These are phyloP conservation scores for Drosophila orena DNA, from an alignment of 1,140 invertebrate genomes.

Conservation along the genomic window DNA sequence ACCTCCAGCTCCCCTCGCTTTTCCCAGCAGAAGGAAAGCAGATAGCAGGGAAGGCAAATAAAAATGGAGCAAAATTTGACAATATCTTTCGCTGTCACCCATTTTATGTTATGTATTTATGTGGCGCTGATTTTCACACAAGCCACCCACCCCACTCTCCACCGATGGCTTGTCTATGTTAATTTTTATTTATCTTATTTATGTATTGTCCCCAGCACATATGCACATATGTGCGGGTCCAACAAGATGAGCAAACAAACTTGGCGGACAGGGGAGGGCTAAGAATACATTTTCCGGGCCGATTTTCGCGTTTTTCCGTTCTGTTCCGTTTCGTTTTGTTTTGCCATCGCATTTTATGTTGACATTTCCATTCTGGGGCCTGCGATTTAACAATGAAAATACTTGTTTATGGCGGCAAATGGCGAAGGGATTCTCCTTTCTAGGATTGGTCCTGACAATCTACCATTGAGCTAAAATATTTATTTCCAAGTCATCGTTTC, in stretches of 20 bases:
- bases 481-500: neutral
- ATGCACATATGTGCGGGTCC: slow-evolving; percentile 30
- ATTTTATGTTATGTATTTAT: slow-evolving; percentile 61
- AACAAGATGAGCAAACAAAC: slow-evolving; percentile 27
- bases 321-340: slow-evolving; percentile 30
- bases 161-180: slow-evolving; percentile 66
- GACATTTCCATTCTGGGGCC: slow-evolving; percentile 42
- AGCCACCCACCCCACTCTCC: neutral
- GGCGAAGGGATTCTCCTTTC: slow-evolving; percentile 7
- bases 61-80: slow-evolving; percentile 56
- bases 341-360: slow-evolving; percentile 39
- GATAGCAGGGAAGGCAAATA: slow-evolving; percentile 44
- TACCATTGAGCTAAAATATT: slow-evolving; percentile 4
- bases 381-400: slow-evolving; percentile 62
- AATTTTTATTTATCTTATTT: slow-evolving; percentile 79
- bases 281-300: slow-evolving; percentile 44
- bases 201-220: slow-evolving; percentile 47
- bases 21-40: neutral
- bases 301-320: slow-evolving; percentile 35
- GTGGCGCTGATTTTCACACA: slow-evolving; percentile 46
- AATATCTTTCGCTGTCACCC: slow-evolving; percentile 44
- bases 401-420: slow-evolving; percentile 59
- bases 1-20: neutral
- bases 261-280: slow-evolving; percentile 1
- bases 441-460: neutral